A percentile compares a stretch with the other conserved stretches of the same genome.
Evolutionary conservation across 1,140 invertebrate genomes (phyloP).

Genomic region (Heliconius hermathena): DNA sequence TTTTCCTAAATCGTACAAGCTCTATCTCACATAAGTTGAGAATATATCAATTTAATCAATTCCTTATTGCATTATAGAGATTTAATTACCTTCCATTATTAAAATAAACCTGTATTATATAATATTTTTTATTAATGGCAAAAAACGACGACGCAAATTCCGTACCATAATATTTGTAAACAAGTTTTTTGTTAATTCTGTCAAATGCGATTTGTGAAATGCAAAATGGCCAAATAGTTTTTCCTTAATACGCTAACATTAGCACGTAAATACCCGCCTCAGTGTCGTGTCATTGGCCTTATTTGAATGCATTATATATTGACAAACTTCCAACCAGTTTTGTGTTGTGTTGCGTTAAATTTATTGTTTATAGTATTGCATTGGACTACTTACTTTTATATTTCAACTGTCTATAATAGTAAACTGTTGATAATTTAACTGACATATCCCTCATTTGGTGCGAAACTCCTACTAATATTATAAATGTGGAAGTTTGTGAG

Average conservation of each 20-base stretch:
- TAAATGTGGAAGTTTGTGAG: too few species aligned
- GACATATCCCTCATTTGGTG: too few species aligned
- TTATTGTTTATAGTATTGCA: background rate
- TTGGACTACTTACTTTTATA: background rate
- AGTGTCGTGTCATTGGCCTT: constrained; percentile 20
- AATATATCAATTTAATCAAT: too few species aligned
- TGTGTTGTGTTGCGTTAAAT: background rate
- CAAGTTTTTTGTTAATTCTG: background rate
- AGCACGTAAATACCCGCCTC: background rate
- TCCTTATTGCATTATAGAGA: too few species aligned
- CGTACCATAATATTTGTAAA: background rate
- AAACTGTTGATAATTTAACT: background rate
- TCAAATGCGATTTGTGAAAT: background rate
- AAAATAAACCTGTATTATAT: too few species aligned
- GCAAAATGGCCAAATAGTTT: background rate
- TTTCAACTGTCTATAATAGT: background rate
- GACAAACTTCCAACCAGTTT: constrained; percentile 12
- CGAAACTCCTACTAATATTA: too few species aligned
- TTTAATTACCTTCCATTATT: too few species aligned
- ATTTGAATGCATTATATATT: constrained; percentile 21
- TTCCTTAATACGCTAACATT: background rate
- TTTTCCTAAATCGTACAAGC: too few species aligned
- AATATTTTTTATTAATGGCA: background rate
- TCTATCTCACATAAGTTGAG: too few species aligned
- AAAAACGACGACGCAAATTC: background rate